Percentiles rank a stretch among this genome's conserved stretches.
Evolutionary conservation across 2,113 vertebrate genomes (phyloP).

Genomic region (Crypturellus undulatus): DNA sequence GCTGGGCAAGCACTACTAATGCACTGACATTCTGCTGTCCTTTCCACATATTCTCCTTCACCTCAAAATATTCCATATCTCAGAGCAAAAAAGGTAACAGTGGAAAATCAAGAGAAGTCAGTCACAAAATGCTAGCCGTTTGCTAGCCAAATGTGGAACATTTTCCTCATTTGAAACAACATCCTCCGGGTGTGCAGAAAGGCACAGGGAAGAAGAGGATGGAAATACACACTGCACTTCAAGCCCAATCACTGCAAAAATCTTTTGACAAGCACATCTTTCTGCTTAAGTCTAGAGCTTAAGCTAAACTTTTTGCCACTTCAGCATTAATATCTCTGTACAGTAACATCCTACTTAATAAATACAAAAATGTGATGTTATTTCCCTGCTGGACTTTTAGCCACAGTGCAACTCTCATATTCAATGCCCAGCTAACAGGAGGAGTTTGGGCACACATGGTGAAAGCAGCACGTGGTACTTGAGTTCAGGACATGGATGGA

Average conservation of each 20-base stretch:
- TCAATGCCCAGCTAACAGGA: background rate
- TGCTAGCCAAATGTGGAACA: background rate
- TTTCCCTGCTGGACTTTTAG: background rate
- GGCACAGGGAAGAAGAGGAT: background rate
- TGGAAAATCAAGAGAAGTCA: background rate
- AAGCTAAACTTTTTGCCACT: background rate
- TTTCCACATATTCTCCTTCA: background rate
- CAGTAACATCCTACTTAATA: background rate
- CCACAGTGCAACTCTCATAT: background rate
- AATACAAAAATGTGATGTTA: background rate
- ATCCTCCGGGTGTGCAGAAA: background rate
- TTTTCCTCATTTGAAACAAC: background rate
- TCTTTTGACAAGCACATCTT: background rate
- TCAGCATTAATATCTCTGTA: background rate
- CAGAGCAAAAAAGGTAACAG: background rate
- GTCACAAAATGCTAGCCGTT: background rate
- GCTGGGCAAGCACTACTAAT: background rate
- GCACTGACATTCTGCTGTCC: background rate
- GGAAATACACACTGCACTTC: background rate
- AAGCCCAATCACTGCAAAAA: background rate
- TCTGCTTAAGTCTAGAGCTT: background rate
- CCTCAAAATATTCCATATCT: background rate
- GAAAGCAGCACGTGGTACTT: background rate
- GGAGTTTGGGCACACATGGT: background rate
- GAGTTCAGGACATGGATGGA: background rate